Evolutionary conservation across 1,140 invertebrate genomes (phyloP).

Genomic region (Aphaenogaster ashmeadi): DNA sequence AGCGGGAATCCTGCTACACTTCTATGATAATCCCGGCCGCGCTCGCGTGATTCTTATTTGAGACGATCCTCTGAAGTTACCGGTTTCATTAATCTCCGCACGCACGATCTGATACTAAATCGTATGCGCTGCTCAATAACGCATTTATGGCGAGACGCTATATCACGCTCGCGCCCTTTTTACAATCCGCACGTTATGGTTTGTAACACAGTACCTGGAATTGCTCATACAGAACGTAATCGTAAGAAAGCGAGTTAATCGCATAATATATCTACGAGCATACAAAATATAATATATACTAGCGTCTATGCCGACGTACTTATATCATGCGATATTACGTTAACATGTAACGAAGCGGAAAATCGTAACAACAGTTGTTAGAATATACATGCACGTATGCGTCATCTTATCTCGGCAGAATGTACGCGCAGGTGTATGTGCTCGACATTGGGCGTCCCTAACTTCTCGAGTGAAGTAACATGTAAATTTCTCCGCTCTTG

Average conservation of each 20-base stretch:
- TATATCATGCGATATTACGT: slow-evolving; percentile 43
- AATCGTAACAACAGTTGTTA: slow-evolving; percentile 62
- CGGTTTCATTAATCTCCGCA: slow-evolving; percentile 64
- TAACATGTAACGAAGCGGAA: slow-evolving; percentile 61
- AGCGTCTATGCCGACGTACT: not conserved
- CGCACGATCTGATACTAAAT: slow-evolving; percentile 63
- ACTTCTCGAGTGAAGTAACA: slow-evolving; percentile 43
- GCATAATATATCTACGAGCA: slow-evolving; percentile 53
- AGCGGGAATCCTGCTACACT: slow-evolving; percentile 55
- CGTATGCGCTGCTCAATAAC: slow-evolving; percentile 52
- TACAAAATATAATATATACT: slow-evolving; percentile 50
- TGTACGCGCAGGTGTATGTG: slow-evolving; percentile 10
- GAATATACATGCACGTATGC: slow-evolving; percentile 10
- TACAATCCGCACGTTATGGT: slow-evolving; percentile 47
- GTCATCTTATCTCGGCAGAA: slow-evolving; percentile 50
- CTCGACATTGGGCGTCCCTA: not conserved
- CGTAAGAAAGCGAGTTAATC: slow-evolving; percentile 52
- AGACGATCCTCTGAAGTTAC: slow-evolving; percentile 60
- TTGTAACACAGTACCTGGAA: slow-evolving; percentile 32
- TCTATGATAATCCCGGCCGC: slow-evolving; percentile 48
- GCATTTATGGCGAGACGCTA: slow-evolving; percentile 48
- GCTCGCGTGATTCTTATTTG: slow-evolving; percentile 53
- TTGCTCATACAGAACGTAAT: slow-evolving; percentile 46
- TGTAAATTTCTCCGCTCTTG: slow-evolving; percentile 61
- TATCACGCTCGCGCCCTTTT: slow-evolving; percentile 41